Evolutionary conservation across 2,113 vertebrate species (phyloP).

Genomic region (Isurus oxyrinchus): DNA sequence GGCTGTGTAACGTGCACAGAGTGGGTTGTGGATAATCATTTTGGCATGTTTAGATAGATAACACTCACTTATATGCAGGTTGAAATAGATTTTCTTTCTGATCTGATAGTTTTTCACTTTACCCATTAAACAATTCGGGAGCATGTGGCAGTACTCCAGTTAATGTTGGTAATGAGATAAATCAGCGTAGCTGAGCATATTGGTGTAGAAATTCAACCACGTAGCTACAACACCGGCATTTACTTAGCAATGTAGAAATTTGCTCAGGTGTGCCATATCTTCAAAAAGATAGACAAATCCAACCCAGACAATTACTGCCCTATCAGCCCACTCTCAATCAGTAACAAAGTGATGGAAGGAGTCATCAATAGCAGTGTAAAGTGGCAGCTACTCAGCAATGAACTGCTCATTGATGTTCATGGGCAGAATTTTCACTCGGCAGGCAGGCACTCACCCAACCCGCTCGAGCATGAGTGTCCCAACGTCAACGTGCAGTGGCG

Average conservation of each 20-base stretch:
- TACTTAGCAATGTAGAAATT: not conserved
- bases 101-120: not conserved
- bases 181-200: not conserved
- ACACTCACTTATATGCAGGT: conserved; percentile 7
- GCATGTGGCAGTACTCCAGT: not conserved
- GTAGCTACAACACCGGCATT: not conserved
- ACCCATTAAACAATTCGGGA: not conserved
- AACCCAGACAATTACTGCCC: not conserved
- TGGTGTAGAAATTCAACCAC: not conserved
- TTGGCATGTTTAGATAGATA: conserved; percentile 13
- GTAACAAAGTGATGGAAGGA: not conserved
- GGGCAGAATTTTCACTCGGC: no score
- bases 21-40: not conserved
- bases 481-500: no score
- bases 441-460: no score
- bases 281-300: not conserved
- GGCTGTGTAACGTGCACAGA: conserved; percentile 16
- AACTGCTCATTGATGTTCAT: not conserved
- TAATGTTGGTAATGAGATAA: not conserved
- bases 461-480: no score
- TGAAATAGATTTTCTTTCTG: not conserved
- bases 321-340: no score
- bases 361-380: not conserved
- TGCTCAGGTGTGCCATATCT: not conserved
- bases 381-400: not conserved